Evolutionary conservation across 2,797 vertebrate genomes (phyloP).

Genomic region (Carcharodon carcharias): DNA sequence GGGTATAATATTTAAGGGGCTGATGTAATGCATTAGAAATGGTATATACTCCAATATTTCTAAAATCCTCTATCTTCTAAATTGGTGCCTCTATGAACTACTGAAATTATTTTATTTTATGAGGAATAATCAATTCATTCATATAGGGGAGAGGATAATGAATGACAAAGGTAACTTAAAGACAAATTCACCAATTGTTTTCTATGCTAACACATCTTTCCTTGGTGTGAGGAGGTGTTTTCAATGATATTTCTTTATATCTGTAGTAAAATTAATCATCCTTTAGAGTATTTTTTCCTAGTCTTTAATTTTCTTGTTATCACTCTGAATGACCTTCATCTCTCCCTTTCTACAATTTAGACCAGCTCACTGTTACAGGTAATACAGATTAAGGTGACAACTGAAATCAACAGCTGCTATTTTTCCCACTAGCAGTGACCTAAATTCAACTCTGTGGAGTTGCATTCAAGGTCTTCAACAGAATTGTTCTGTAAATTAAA

Average conservation of each 20-base stretch:
- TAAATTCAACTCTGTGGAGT: background rate
- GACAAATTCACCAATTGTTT: background rate
- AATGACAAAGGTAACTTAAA: background rate
- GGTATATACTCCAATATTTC: background rate
- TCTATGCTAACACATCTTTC: background rate
- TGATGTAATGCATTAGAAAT: background rate
- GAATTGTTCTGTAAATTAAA: background rate
- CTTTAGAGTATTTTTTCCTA: background rate
- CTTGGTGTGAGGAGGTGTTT: background rate
- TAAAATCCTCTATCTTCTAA: background rate
- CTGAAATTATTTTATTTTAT: constrained; percentile 12
- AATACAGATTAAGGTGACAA: background rate
- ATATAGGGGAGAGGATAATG: background rate
- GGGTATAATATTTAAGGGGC: background rate
- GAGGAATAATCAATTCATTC: background rate
- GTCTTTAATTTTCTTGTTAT: background rate
- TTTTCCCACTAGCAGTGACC: background rate
- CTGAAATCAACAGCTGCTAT: constrained; percentile 8
- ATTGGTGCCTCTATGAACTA: background rate
- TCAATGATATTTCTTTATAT: background rate
- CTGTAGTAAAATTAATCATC: background rate
- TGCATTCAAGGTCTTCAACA: background rate
- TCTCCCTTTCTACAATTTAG: background rate
- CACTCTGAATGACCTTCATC: background rate
- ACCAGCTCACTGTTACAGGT: background rate